Evolutionary conservation across 2,113 vertebrate genomes (phyloP), one percentile per base, ranked within the genome.

Genomic region (Tachuris rubrigastra): DNA sequence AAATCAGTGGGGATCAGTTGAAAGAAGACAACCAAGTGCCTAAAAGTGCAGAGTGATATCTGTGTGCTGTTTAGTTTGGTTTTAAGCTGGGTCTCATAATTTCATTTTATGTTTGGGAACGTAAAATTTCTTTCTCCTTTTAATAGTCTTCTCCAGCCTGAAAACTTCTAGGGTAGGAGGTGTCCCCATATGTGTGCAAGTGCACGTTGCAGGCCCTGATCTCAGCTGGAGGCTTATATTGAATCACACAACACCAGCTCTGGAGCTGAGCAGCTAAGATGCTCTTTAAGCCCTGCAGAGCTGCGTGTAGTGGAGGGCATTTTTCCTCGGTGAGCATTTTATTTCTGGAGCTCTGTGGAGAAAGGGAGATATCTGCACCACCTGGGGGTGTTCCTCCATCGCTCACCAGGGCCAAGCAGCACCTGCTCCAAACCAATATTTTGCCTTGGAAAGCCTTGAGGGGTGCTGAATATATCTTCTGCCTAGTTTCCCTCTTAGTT

Each of bases 331-430:
- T 52, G 58, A 80, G 42, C 6, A 5, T 71, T 63, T 60, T 9
- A 39, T 73, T 81, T 31, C 47, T 0, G 0, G 53, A 76, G 50
- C 2, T 1, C 35, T 35, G 2, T n/a, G 35, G 42, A 73, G 15
- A 72, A 79, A 65, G 23, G 25, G 12, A 83, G 60, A 3, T 72
- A 23, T 44, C 84, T 41, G 53, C 25, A 66, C 27, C 24, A 44
- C 68, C 46, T 58, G 74, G 35, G 55, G 33, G 59, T 79, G 69
- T 82, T 94, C 78, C 58, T 66, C 21, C 31, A 5, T 25, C 0
- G 0, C 77, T 76, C 3, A 1, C 44, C 6, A 8, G 33, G 77
- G 76, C 31, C 0, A 1, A 71, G 71, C 49, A 81, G 55, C 76
- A 55, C 55, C 56, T 58, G 4, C 55, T 94, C 13, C 4, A 58